Percentiles rank a stretch among this genome's conserved stretches.
These are phyloP conservation scores for Sander lucioperca DNA, from an alignment of 2,113 vertebrate genomes.

Conservation along the genomic window DNA sequence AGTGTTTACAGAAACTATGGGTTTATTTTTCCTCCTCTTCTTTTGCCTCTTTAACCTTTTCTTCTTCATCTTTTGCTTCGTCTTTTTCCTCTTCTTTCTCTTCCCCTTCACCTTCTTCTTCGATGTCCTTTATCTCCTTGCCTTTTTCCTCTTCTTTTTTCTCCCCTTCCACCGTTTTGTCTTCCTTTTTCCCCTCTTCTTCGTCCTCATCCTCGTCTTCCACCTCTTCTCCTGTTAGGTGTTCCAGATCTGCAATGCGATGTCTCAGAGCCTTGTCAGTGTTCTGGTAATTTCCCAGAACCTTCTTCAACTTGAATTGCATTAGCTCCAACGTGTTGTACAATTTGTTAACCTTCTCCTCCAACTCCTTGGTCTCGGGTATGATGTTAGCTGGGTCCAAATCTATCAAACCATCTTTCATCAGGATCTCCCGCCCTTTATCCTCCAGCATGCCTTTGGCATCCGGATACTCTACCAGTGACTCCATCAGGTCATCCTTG, in stretches of 20 bases:
- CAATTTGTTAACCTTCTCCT: slow-evolving; percentile 89
- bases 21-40: slow-evolving; percentile 24
- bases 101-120: slow-evolving; percentile 3
- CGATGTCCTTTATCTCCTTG: slow-evolving; percentile 11
- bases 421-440: slow-evolving; percentile 94
- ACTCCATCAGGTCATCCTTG: slow-evolving; percentile 98
- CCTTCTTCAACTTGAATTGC: slow-evolving; percentile 89
- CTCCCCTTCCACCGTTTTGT: slow-evolving; percentile 1
- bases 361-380: slow-evolving; percentile 90
- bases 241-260: slow-evolving; percentile 88
- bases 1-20: not conserved
- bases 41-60: not conserved
- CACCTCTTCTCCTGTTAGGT: slow-evolving; percentile 75
- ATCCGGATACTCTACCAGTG: slow-evolving; percentile 94
- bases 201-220: slow-evolving; percentile 78
- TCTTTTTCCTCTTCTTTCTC: not conserved
- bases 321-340: slow-evolving; percentile 88
- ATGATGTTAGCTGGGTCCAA: slow-evolving; percentile 89
- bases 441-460: slow-evolving; percentile 96
- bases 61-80: slow-evolving; percentile 2
- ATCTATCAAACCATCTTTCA: slow-evolving; percentile 96
- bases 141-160: slow-evolving; percentile 22
- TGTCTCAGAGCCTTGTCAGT: slow-evolving; percentile 86
- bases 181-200: slow-evolving; percentile 47
- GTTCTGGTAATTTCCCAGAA: slow-evolving; percentile 87